These are phyloP conservation scores for Notolabrus celidotus DNA, from an alignment of 2,797 vertebrate genomes.

Conservation along the genomic window DNA sequence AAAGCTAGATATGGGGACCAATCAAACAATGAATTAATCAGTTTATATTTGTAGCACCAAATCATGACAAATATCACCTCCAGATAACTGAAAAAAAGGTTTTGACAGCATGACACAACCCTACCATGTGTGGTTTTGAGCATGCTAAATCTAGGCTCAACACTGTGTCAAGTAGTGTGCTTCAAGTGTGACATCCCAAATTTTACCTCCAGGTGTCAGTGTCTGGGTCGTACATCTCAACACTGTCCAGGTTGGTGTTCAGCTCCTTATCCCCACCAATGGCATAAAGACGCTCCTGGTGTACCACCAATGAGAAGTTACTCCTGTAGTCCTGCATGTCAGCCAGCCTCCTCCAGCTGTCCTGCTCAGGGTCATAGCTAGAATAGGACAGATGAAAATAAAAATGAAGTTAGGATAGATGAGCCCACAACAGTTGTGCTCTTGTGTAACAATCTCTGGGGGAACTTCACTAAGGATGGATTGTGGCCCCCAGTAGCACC, in stretches of 20 bases:
- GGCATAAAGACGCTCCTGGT: constrained; percentile 71
- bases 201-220: constrained; percentile 84
- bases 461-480: background rate
- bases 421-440: too few species aligned
- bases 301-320: constrained; percentile 79
- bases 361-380: constrained; percentile 79
- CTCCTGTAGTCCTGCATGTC: constrained; percentile 85
- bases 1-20: constrained; percentile 62
- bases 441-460: background rate
- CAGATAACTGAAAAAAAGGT: too few species aligned
- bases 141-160: too few species aligned
- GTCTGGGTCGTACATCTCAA: constrained; percentile 81
- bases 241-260: constrained; percentile 80
- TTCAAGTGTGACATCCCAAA: too few species aligned
- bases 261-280: constrained; percentile 85
- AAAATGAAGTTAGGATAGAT: constrained; percentile 1
- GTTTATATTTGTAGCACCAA: too few species aligned
- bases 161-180: too few species aligned
- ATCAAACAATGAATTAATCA: too few species aligned
- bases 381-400: background rate
- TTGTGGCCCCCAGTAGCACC: too few species aligned
- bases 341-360: constrained; percentile 78
- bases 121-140: too few species aligned
- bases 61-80: too few species aligned
- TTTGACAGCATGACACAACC: too few species aligned